phyloP scores from a whole-genome alignment of 1,140 invertebrate species.

The Hirudo medicinalis region DNA sequence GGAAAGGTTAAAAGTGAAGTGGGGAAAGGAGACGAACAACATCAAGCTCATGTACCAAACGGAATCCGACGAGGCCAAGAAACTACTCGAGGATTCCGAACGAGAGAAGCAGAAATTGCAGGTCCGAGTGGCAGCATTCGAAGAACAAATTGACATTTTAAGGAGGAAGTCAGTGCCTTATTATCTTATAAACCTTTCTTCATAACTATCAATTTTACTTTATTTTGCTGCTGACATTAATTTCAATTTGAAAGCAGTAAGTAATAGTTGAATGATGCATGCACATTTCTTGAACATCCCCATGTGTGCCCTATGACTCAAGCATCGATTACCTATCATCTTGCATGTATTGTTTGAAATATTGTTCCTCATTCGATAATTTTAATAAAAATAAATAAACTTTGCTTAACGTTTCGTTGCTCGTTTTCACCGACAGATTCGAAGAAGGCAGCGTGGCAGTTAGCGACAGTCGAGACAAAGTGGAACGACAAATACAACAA shows the following conservation, averaged over 20 bases:
- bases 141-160: slow-evolving; percentile 32
- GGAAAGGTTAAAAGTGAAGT: slow-evolving; percentile 23
- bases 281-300: too few relatives aligned
- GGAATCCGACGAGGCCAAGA: slow-evolving; percentile 27
- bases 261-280: too few relatives aligned
- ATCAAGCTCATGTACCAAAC: slow-evolving; percentile 25
- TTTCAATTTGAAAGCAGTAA: too few relatives aligned
- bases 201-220: slow-evolving; percentile 2
- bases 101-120: slow-evolving; percentile 25
- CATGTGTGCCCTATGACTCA: too few relatives aligned
- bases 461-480: slow-evolving; percentile 40
- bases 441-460: slow-evolving; percentile 42
- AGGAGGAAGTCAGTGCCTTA: slow-evolving; percentile 32
- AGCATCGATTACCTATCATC: too few relatives aligned
- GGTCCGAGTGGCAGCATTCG: slow-evolving; percentile 17
- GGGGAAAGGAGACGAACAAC: slow-evolving; percentile 22
- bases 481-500: slow-evolving; percentile 42
- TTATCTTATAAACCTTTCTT: not conserved
- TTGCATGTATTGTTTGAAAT: too few relatives aligned
- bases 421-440: slow-evolving; percentile 30
- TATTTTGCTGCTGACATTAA: not conserved
- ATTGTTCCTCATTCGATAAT: too few relatives aligned
- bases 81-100: slow-evolving; percentile 26
- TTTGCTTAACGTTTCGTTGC: too few relatives aligned
- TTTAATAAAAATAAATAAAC: too few relatives aligned